Base-by-base conservation (phyloP, 1,140 invertebrate genomes). In the Elymnias hypermnestra region DNA sequence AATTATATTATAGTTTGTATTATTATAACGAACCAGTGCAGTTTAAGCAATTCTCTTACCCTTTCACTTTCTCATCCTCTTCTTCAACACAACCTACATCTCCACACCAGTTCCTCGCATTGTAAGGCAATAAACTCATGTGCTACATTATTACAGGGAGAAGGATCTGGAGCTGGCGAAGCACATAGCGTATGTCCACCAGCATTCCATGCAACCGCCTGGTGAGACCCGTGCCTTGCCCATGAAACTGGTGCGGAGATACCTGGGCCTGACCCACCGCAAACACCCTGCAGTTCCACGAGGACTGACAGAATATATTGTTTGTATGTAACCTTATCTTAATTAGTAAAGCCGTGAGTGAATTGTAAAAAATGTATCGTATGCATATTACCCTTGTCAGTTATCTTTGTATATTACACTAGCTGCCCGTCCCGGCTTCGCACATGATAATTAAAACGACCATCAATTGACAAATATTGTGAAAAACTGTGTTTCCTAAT, bases 131-230 rank as follows among this genome's bases (percentile, higher is more conserved):
- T 38, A 29, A 43, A 2, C 25, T 15, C n/a, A 36, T 10, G 23
- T 39, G n/a, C n/a, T n/a, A n/a, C 23, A 12, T 45, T 13, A 38
- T 2, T 1, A n/a, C 61, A 87, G 85, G 3, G 95, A 97, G 53
- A 97, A 97, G 78, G 98, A 99, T 89, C 82, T 97, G 23, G 92
- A 96, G 72, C 87, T 99, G 33, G 98, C 98, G 28, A 93, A 98
- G 72, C 98, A 99, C 74, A 99, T 99, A 28, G 97, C 98, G 2
- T 98, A 97, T 76, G 98, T 99, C 9, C 98, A 99, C 79, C 94
- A 96, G 72, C 92, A 98, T 83, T 93, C 92, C 56, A 87, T 91
- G 42, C 95, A 99, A 82, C 97, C 97, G 15, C 93, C 94, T 0
- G 89, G 88, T 0, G 87, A 91, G 31, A 83, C 93, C 19, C 89